Evolutionary conservation across 2,797 vertebrate genomes (phyloP).

Genomic region (Dipus sagitta): DNA sequence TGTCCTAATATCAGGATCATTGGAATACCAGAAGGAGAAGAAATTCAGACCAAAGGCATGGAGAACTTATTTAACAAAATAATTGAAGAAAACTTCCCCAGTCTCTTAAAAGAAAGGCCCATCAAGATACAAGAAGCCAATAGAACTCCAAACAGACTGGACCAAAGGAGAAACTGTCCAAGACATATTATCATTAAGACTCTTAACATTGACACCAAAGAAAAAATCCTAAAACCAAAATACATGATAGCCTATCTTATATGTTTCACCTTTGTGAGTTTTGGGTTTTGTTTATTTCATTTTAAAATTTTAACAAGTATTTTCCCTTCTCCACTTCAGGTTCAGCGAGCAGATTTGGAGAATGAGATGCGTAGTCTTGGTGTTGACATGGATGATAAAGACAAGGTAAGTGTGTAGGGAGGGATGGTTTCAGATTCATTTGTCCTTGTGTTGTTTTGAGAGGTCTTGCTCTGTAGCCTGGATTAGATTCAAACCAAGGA

Average conservation of each 20-base stretch:
- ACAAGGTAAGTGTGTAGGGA: conserved; percentile 87
- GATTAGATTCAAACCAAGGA: neutral
- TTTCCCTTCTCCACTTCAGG: conserved; percentile 85
- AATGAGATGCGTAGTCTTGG: conserved; percentile 95
- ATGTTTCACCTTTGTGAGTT: neutral
- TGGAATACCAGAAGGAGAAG: too few species aligned
- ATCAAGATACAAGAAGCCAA: too few species aligned
- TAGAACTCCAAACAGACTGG: too few species aligned
- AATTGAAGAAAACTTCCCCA: too few species aligned
- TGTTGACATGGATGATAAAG: conserved; percentile 94
- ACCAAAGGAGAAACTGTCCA: too few species aligned
- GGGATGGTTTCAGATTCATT: neutral
- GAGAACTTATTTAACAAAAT: too few species aligned
- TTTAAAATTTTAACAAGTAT: neutral
- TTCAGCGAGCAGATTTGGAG: conserved; percentile 94
- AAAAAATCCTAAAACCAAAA: neutral
- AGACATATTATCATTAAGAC: too few species aligned
- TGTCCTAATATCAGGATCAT: too few species aligned
- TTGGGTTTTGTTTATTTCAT: neutral
- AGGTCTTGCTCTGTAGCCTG: neutral
- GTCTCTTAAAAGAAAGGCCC: too few species aligned
- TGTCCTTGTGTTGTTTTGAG: neutral
- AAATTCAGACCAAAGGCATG: too few species aligned
- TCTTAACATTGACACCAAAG: too few species aligned
- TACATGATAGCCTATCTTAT: neutral